A percentile compares a stretch with the other conserved stretches of the same genome.
Evolutionary conservation across 2,888 invertebrate genomes (phyloP).

Genomic region (Creontiades dilutus): DNA sequence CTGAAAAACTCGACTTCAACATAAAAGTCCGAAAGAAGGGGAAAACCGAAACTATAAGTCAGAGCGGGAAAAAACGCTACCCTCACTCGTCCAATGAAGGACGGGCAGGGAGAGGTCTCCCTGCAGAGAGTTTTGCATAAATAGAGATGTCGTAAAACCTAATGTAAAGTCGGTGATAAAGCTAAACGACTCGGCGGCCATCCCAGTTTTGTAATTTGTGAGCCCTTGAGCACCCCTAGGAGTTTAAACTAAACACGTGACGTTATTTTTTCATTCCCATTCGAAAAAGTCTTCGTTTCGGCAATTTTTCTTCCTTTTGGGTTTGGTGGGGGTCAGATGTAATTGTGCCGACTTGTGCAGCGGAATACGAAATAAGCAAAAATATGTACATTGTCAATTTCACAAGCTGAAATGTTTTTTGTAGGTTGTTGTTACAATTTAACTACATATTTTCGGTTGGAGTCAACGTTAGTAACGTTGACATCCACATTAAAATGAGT

Average conservation of each 20-base stretch:
- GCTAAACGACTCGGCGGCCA: slow-evolving; percentile 45
- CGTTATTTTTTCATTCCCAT: slow-evolving; percentile 16
- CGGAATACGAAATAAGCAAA: neutral
- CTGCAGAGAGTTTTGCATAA: slow-evolving; percentile 50
- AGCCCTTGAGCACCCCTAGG: slow-evolving; percentile 2
- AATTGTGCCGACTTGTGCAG: neutral
- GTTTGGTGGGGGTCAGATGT: neutral
- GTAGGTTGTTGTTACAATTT: too few species aligned
- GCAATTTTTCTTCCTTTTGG: neutral
- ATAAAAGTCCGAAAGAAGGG: neutral
- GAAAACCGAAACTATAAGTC: slow-evolving; percentile 35
- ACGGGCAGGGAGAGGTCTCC: neutral
- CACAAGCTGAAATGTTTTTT: neutral
- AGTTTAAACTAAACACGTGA: slow-evolving; percentile 49
- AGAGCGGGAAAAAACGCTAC: neutral
- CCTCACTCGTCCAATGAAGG: slow-evolving; percentile 34
- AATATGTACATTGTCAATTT: neutral
- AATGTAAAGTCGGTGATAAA: slow-evolving; percentile 54
- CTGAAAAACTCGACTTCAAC: slow-evolving; percentile 8
- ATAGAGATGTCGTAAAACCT: slow-evolving; percentile 52
- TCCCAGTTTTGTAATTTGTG: slow-evolving; percentile 37
- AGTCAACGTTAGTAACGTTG: too few species aligned
- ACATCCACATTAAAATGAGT: too few species aligned
- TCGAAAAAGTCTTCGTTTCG: slow-evolving; percentile 11
- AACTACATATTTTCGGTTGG: too few species aligned